phyloP scores from a whole-genome alignment of 2,113 vertebrate species.

The Neodontobutis hainanensis region DNA sequence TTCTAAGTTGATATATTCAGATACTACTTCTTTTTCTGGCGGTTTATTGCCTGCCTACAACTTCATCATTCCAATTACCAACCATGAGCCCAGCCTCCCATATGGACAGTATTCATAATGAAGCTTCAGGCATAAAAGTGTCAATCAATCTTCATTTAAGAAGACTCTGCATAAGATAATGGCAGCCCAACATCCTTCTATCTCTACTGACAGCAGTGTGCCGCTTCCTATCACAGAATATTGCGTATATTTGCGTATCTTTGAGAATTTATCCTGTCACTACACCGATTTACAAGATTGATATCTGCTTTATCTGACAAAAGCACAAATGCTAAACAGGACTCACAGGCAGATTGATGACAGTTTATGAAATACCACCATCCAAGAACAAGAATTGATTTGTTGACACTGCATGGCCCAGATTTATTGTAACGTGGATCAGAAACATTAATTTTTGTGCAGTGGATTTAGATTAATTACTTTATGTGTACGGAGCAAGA shows the following conservation, averaged over 20 bases:
- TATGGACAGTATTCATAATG: conserved; percentile 2
- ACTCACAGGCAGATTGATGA: conserved; percentile 14
- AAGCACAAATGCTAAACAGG: conserved; percentile 30
- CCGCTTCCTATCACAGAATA: conserved; percentile 14
- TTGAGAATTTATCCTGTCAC: conserved; percentile 2
- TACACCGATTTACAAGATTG: conserved; percentile 20
- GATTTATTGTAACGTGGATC: conserved; percentile 2
- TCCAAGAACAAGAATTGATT: conserved; percentile 19
- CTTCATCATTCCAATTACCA: conserved; percentile 8
- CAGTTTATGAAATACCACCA: conserved; percentile 35
- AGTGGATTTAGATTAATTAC: conserved; percentile 4
- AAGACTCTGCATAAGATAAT: conserved; percentile 12
- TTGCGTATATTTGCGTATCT: neutral
- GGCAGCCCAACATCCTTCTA: conserved; percentile 18
- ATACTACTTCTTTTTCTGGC: too few species aligned
- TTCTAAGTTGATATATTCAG: too few species aligned
- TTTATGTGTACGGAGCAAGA: neutral
- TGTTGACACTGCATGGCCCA: conserved; percentile 1
- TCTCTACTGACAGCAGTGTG: conserved; percentile 10
- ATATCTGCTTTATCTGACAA: conserved; percentile 12
- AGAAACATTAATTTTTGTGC: neutral
- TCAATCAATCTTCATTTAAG: conserved; percentile 40
- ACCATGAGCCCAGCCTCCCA: neutral
- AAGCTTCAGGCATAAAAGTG: conserved; percentile 19
- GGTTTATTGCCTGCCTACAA: neutral